These are phyloP conservation scores for Charaxes varanes DNA, from an alignment of 1,140 invertebrate species.

Conservation along the genomic window DNA sequence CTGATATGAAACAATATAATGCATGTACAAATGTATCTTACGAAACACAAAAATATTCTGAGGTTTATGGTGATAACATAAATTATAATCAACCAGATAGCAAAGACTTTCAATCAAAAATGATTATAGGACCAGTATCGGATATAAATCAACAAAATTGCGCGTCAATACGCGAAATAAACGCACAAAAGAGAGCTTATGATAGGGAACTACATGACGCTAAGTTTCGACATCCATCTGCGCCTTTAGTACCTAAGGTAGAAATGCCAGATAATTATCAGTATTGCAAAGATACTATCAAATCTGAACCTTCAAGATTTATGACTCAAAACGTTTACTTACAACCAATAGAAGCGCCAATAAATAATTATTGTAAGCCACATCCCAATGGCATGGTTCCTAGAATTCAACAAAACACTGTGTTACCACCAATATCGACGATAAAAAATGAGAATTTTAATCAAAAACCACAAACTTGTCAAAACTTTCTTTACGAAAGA, in stretches of 20 bases:
- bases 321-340: conserved; percentile 33
- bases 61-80: conserved; percentile 66
- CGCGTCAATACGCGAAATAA: conserved; percentile 40
- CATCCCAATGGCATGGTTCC: conserved; percentile 40
- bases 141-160: conserved; percentile 69
- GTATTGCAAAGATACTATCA: conserved; percentile 52
- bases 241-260: conserved; percentile 64
- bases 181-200: conserved; percentile 58
- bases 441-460: conserved; percentile 70
- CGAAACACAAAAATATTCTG: conserved; percentile 68
- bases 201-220: conserved; percentile 53
- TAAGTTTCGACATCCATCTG: conserved; percentile 56
- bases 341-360: conserved; percentile 39
- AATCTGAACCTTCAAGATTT: conserved; percentile 35
- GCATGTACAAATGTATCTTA: conserved; percentile 54
- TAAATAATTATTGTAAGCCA: conserved; percentile 37
- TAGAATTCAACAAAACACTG: conserved; percentile 43
- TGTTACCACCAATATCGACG: conserved; percentile 69
- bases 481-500: conserved; percentile 48
- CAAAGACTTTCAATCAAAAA: conserved; percentile 75
- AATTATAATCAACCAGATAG: conserved; percentile 65
- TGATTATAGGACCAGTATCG: conserved; percentile 72
- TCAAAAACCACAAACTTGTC: conserved; percentile 38
- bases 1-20: conserved; percentile 57
- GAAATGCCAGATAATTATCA: conserved; percentile 64